Base-by-base conservation (phyloP, 2,888 invertebrate genomes). In the Magallana nippona region DNA sequence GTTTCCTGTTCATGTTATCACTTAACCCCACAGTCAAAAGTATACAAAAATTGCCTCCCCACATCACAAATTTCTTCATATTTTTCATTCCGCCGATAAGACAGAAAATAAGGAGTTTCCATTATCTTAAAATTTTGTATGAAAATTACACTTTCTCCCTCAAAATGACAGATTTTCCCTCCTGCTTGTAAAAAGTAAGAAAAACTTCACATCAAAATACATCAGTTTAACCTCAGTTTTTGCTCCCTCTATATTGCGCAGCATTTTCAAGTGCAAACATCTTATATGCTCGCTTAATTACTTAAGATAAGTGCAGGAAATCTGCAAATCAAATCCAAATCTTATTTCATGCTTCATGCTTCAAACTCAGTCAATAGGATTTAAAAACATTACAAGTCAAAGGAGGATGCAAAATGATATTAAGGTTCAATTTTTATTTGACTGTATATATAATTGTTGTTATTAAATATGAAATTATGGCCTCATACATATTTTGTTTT, bases 111-210 rank as follows among this genome's bases (percentile, higher is more conserved):
- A 22, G 2, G 27, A 71, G 71, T 71, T 71, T 27, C 22, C 22
- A 71, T 71, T 32, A 71, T 71, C 71, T 71, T 27, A 13, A 71
- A 71, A 71, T 27, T 71, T 71, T 71, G 32, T 44, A 27, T 27
- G 60, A 60, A 60, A 19, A 15, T n/a, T 19, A 10, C 60, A 60
- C 60, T 19, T 19, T 19, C 60, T 60, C 0, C 60, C 60, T 19
- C 60, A 15, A 60, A 60, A 60, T 19, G 19, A 60, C n/a, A 10
- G 44, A 44, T 44, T 44, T 44, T 44, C 44, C n/a, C 60, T 19
- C 19, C 60, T 60, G n/a, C 60, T 5, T 5, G 44, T 44, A 44
- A 44, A 44, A 44, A 44, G 44, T 8, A 44, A 44, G 8, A 8
- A 44, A 44, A 44, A 60, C 2, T 60, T n/a, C n/a, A 60, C 60